Conservation (phyloP, 2,113 vertebrate genomes). For the Oreocharis arfaki region DNA sequence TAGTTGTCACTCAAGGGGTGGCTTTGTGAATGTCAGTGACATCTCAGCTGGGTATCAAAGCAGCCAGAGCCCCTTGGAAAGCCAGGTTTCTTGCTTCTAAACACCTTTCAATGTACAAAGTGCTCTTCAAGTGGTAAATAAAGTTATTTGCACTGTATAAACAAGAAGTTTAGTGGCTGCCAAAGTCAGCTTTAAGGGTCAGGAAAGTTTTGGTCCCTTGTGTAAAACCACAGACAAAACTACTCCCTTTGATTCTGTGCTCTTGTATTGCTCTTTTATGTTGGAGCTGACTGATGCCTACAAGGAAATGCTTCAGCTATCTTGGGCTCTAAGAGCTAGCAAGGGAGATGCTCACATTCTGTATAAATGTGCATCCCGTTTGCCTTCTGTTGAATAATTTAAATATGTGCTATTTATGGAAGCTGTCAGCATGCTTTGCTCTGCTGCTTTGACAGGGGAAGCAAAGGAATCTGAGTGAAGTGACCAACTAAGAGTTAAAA, state of each 20-base stretch:
- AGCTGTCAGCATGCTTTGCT: conserved; percentile 9
- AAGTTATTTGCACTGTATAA: background rate
- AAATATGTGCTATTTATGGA: conserved; percentile 41
- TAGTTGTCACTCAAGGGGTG: background rate
- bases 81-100: background rate
- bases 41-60: background rate
- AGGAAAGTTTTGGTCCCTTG: background rate
- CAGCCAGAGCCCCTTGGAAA: background rate
- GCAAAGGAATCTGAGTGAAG: background rate
- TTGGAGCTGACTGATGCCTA: conserved; percentile 23
- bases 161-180: background rate
- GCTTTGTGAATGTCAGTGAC: background rate
- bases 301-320: conserved; percentile 9
- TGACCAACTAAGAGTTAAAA: conserved; percentile 26
- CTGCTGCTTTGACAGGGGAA: background rate
- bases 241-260: conserved; percentile 18
- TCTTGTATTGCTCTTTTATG: conserved; percentile 20
- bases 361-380: background rate
- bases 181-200: background rate
- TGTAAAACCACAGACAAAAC: background rate
- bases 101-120: background rate
- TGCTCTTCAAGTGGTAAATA: background rate
- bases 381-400: conserved; percentile 48
- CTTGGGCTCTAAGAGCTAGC: background rate
- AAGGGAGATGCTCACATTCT: conserved; percentile 3